Percentiles rank a stretch among this genome's conserved stretches.
Conservation (phyloP, 2,888 invertebrate species). For the Pollenia labialis region DNA sequence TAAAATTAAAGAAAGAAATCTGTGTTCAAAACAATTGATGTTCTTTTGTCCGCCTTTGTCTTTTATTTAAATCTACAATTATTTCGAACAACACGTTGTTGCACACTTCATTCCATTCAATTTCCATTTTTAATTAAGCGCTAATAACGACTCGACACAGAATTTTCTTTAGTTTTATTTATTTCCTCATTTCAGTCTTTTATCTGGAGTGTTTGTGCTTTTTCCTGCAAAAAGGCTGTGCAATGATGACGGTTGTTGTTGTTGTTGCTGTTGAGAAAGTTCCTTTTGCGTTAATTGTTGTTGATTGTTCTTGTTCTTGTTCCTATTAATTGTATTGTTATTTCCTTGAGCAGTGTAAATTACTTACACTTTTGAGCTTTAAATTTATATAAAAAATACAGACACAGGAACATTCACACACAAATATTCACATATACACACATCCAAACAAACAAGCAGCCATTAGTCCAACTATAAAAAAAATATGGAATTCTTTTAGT, state of each 20-base stretch:
- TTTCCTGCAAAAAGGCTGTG: slow-evolving; percentile 13
- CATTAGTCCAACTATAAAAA: slow-evolving; percentile 44
- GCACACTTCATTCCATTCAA: slow-evolving; percentile 48
- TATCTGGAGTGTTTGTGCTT: neutral
- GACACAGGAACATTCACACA: neutral
- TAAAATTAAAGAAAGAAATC: slow-evolving; percentile 25
- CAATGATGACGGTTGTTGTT: neutral
- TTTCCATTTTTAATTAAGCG: slow-evolving; percentile 56
- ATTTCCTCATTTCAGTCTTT: slow-evolving; percentile 4
- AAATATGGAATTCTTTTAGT: slow-evolving; percentile 22
- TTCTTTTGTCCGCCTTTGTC: neutral
- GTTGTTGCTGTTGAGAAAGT: slow-evolving; percentile 31
- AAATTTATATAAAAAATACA: slow-evolving; percentile 15
- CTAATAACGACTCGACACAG: slow-evolving; percentile 43
- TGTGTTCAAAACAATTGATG: slow-evolving; percentile 23
- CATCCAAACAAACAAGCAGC: neutral
- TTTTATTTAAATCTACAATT: slow-evolving; percentile 8
- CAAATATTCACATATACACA: neutral
- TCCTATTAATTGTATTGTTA: slow-evolving; percentile 52
- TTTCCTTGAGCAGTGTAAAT: slow-evolving; percentile 66
- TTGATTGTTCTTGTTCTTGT: slow-evolving; percentile 41
- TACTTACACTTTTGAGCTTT: slow-evolving; percentile 56
- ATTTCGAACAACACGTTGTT: neutral
- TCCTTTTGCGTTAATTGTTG: slow-evolving; percentile 52
- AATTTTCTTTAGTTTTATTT: slow-evolving; percentile 21